Base-by-base conservation (phyloP, 92 coral and sea anemone genomes). In the Phenganax stokvisi region DNA sequence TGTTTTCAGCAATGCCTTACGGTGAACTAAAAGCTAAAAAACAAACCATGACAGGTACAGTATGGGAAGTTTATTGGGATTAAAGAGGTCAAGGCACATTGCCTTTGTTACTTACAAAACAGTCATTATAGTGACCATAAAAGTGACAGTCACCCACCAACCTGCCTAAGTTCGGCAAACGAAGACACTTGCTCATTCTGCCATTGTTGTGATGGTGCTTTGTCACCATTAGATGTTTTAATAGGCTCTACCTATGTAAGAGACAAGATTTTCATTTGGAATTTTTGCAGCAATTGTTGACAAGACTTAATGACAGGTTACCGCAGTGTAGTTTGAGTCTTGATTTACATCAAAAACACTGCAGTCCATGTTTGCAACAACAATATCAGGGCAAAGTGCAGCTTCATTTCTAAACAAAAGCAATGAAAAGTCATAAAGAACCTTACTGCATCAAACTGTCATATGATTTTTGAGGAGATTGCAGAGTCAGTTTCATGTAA, bases 91-190 rank as follows among this genome's bases (percentile, higher is more conserved):
- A 11, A 75, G 51, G 54, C 17, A 8, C 16, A 60, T 17, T 15
- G 66, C 57, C 8, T 12, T 10, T 51, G 10, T 27, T 7, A 37
- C 6, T 0, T 13, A 57, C 82, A 57, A 51, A 29, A 56, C 51
- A 51, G 25, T 20, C 25, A 20, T 20, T 20, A 20, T 20, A 20
- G 25, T 20, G 25, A 20, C 25, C 25, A 20, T 20, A 20, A 20
- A 20, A 20, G 25, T 20, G 25, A 20, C 25, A 20, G 54, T 76
- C 54, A 52, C 29, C 13, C 28, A 75, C 29, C 4, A 51, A 93
- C 97, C 92, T 91, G 98, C 88, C 98, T 91, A 47, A 92, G 37
- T 62, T 90, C 97, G 12, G 98, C 94, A 89, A 94, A 94, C 56
- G 92, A 92, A 51, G 96, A 97, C 54, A 93, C 87, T 76, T 94